Evolutionary conservation across 53 echinoderm and acorn worm genomes (phyloP).

Genomic region (Echinarachnius parma): DNA sequence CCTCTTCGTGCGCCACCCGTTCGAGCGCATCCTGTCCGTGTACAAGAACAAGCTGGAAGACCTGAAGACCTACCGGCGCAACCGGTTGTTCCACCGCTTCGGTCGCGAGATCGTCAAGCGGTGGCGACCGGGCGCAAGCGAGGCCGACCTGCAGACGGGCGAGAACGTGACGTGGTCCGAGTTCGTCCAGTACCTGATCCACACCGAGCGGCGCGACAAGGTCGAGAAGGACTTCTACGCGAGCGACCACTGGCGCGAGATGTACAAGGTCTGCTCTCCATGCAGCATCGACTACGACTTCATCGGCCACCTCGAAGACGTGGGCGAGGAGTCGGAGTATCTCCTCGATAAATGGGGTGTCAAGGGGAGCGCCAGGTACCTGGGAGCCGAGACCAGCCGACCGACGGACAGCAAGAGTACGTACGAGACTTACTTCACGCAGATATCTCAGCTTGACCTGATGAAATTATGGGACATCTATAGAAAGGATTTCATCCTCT

Average conservation of each 20-base stretch:
- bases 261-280: constrained; percentile 64
- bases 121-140: constrained; percentile 43
- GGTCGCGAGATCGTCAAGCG: constrained; percentile 57
- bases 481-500: constrained; percentile 58
- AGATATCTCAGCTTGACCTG: constrained; percentile 32
- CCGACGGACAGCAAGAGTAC: constrained; percentile 64
- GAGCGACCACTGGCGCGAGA: constrained; percentile 66
- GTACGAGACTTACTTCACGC: constrained; percentile 52
- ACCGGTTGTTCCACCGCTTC: constrained; percentile 48
- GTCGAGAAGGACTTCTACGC: constrained; percentile 58
- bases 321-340: constrained; percentile 48
- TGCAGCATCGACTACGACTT: constrained; percentile 57
- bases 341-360: constrained; percentile 46
- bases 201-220: constrained; percentile 53
- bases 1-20: constrained; percentile 57
- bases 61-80: constrained; percentile 30
- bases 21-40: constrained; percentile 54
- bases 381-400: constrained; percentile 52
- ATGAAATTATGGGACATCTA: constrained; percentile 60
- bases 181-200: constrained; percentile 68
- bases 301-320: constrained; percentile 58
- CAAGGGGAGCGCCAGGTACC: constrained; percentile 55
- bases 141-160: constrained; percentile 35
- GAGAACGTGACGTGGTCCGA: constrained; percentile 78
- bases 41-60: constrained; percentile 60